These are phyloP conservation scores for Anoura caudifer DNA, from an alignment of 2,113 vertebrate species.

Conservation along the genomic window DNA sequence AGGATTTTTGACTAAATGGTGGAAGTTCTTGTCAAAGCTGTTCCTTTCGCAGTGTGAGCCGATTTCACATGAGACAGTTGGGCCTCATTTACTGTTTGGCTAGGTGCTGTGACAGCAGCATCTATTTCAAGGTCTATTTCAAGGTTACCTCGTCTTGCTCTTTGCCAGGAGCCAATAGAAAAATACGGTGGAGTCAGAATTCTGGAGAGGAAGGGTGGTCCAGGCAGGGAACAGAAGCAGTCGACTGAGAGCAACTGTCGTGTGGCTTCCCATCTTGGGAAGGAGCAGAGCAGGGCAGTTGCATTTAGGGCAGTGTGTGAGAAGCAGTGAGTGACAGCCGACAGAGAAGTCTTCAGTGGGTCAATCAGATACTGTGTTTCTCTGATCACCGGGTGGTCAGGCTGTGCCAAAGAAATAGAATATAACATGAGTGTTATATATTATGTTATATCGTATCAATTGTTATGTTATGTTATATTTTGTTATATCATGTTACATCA, in stretches of 20 bases:
- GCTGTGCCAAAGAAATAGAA: too few species aligned
- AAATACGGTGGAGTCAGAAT: not conserved
- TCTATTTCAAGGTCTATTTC: not conserved
- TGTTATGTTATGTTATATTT: too few species aligned
- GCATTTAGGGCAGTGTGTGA: not conserved
- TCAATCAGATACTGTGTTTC: not conserved
- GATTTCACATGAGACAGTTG: not conserved
- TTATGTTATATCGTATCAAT: too few species aligned
- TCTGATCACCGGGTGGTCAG: too few species aligned
- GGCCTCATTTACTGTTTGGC: not conserved
- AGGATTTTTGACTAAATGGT: not conserved
- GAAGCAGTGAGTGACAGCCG: not conserved
- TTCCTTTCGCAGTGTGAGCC: not conserved
- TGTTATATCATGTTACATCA: too few species aligned
- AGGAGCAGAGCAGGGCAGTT: fast-evolving
- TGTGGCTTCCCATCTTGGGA: not conserved
- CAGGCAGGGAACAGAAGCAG: not conserved
- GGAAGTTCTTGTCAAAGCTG: not conserved
- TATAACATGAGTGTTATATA: not conserved
- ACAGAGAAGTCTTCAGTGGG: not conserved
- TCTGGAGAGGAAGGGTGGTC: not conserved
- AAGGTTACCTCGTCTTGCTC: not conserved
- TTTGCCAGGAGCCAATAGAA: not conserved
- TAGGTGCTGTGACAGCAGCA: not conserved
- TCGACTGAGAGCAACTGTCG: not conserved